Evolutionary conservation across 2,113 vertebrate genomes (phyloP).

Genomic region (Rhabdornis inornatus): DNA sequence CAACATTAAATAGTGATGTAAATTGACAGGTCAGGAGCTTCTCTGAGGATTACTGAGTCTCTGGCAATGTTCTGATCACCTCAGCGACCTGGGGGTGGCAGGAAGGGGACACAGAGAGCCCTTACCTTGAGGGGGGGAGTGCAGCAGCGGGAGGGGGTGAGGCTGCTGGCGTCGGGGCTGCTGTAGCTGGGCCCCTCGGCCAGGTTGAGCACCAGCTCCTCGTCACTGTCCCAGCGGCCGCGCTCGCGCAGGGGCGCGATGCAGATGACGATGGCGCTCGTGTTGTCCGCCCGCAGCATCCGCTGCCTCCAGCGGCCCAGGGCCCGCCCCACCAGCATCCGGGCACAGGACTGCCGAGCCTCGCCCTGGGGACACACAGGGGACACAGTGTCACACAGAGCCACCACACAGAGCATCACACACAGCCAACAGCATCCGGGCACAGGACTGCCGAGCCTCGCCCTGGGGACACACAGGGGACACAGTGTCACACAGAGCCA

Average conservation of each 20-base stretch:
- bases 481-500: neutral
- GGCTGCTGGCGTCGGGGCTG: constrained; percentile 69
- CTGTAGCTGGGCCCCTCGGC: constrained; percentile 79
- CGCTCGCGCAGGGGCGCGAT: constrained; percentile 78
- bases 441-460: constrained; percentile 84
- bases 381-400: neutral
- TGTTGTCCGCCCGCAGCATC: constrained; percentile 97
- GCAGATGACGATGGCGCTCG: constrained; percentile 92
- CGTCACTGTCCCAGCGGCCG: constrained; percentile 77
- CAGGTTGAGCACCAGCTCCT: constrained; percentile 87
- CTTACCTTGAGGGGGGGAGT: constrained; percentile 83
- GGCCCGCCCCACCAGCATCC: constrained; percentile 87
- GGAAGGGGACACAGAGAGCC: fast-evolving
- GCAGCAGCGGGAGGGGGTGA: constrained; percentile 78
- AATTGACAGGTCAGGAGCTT: neutral
- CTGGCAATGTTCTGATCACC: fast-evolving
- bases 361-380: constrained; percentile 68
- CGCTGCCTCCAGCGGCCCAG: constrained; percentile 93
- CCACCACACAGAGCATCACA: constrained; percentile 66
- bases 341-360: constrained; percentile 85
- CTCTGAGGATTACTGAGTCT: fast-evolving
- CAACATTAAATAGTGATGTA: fast-evolving
- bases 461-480: constrained; percentile 23
- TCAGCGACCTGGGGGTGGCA: neutral
- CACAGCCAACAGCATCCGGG: constrained; percentile 79